These are phyloP conservation scores for Carcharodon carcharias DNA, from an alignment of 2,797 vertebrate species.

Conservation along the genomic window DNA sequence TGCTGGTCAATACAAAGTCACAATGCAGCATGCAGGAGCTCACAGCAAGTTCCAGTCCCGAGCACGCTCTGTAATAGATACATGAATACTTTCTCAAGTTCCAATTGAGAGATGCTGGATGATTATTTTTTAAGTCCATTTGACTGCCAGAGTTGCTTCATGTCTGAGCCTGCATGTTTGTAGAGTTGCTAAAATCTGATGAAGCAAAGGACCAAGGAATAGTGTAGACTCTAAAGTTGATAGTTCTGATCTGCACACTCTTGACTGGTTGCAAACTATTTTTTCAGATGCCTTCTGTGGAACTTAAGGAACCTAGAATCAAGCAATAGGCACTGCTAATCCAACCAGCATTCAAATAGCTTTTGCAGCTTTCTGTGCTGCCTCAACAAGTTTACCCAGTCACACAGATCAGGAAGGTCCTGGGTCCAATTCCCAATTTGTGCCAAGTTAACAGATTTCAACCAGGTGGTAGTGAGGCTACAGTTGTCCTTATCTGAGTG, in stretches of 20 bases:
- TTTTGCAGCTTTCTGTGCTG: not conserved
- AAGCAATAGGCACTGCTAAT: not conserved
- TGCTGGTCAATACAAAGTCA: conserved; percentile 28
- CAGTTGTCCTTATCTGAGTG: not conserved
- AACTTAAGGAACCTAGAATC: not conserved
- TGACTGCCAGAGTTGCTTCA: not conserved
- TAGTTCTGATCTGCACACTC: not conserved
- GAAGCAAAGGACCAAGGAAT: not conserved
- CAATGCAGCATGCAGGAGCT: not conserved
- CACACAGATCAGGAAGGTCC: not conserved
- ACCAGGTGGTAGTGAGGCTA: not conserved
- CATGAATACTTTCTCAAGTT: not conserved
- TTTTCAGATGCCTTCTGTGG: not conserved
- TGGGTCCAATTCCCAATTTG: not conserved
- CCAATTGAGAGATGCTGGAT: not conserved
- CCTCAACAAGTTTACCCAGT: not conserved
- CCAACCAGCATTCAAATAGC: not conserved
- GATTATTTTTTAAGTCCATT: not conserved
- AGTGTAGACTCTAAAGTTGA: not conserved
- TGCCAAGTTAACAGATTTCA: not conserved
- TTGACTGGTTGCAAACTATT: not conserved
- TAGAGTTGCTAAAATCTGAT: not conserved
- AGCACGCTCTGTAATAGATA: not conserved
- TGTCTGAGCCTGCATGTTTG: not conserved
- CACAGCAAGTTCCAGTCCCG: not conserved